Conservation (phyloP, 2,797 vertebrate species). For the Dendrocincla fuliginosa region DNA sequence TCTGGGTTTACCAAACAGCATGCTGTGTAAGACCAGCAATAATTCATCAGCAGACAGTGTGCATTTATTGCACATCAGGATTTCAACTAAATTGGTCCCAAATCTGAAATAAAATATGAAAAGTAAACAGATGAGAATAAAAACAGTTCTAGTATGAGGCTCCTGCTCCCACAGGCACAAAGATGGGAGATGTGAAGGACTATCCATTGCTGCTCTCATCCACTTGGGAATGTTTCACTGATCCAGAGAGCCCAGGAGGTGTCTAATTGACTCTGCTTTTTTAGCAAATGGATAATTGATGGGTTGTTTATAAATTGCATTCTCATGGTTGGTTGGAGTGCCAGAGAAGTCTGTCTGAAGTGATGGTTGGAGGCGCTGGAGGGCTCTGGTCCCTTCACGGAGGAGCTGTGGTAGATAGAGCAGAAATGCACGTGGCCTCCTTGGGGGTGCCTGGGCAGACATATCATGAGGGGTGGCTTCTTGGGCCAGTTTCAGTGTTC, state of each 20-base stretch:
- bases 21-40: background rate
- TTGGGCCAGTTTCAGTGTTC: background rate
- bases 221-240: background rate
- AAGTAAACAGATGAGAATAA: background rate
- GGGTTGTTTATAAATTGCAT: background rate
- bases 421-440: background rate
- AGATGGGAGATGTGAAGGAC: background rate
- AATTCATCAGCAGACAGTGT: background rate
- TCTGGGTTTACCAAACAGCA: background rate
- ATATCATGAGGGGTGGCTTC: rapidly evolving
- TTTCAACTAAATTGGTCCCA: background rate
- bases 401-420: background rate
- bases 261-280: background rate
- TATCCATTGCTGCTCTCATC: background rate
- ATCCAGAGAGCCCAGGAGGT: background rate
- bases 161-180: background rate
- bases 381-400: background rate
- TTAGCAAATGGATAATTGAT: background rate
- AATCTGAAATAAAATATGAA: background rate
- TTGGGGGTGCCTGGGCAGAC: background rate
- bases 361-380: background rate
- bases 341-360: background rate
- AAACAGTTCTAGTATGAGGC: background rate
- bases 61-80: background rate
- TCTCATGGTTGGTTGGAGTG: background rate